Base-by-base conservation (phyloP, 2,888 invertebrate genomes). In the Hirtodrosophila cameraria region DNA sequence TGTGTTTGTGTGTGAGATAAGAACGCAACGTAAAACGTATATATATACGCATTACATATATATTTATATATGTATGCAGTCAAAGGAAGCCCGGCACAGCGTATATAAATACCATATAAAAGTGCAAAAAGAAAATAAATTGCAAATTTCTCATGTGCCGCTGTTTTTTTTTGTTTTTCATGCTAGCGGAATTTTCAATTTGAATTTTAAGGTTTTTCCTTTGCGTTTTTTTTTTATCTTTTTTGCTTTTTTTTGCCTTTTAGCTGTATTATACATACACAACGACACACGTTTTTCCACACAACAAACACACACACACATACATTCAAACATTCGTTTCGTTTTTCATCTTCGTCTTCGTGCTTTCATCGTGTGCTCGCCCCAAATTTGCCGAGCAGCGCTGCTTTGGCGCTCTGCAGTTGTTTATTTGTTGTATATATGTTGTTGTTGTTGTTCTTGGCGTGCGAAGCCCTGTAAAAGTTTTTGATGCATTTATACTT, bases 261-360 rank as follows among this genome's bases (percentile, higher is more conserved):
- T 80, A 73, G 69, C 73, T 75, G 67, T 82, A 63, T 82, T 86
- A 83, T 84, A 86, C 86, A 84, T 83, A 83, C 86, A 81, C 76
- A 80, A 54, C 73, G 63, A 73, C 59, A 82, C 85, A 83, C 85
- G 81, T 77, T 82, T 84, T 82, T 53, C 67, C 67, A 72, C 62
- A 71, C 61, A 67, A 72, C 61, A 72, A 59, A 64, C 53, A 31
- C 61, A 48, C 58, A 59, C 60, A 65, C 50, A 54, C 63, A 48
- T 53, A 42, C 11, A 39, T 41, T 42, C 13, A 38, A 35, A 31
- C 28, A 41, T 33, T 59, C 54, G 50, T 33, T 61, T 64, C 68
- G 45, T 50, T 36, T 55, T 59, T 48, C 13, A 20, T 6, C 33
- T 50, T 65, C 46, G 52, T 31, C 25, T 39, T 59, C 39, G 50